Base-by-base conservation (phyloP, 2,888 invertebrate species). In the Cheilosia urbana region DNA sequence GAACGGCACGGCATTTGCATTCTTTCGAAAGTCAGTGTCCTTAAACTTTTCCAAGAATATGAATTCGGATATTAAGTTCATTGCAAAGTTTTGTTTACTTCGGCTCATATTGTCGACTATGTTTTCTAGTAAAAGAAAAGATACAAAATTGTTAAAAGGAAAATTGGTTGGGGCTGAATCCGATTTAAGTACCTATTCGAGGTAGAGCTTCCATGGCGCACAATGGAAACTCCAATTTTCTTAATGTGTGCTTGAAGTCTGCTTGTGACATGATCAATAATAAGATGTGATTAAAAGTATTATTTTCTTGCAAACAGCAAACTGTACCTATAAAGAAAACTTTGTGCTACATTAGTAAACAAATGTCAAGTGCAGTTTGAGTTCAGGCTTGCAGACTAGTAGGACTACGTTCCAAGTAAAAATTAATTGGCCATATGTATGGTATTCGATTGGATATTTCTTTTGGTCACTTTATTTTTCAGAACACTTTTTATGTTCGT, bases 51-150 rank as follows among this genome's bases (percentile, higher is more conserved):
- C 97, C 85, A 95, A 95, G 89, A 97, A 97, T 19, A 97, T 94
- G 90, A 96, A 97, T 91, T 97, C 97, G 0, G 96, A 94, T 92
- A 97, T 97, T 7, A 97, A 92, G 88, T 96, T 97, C 93, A 96
- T 94, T 1, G 96, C 95, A 62, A 96, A 92, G 88, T 96, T 91
- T 73, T 92, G 92, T 84, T 92, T 92, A 21, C 89, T 90, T 2
- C 92, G 89, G 21, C 89, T 90, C 24, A 90, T 85, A 24, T 81
- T 87, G 11, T 87, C 90, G 27, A 92, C 90, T 0, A 92, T 88
- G 40, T 79, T 89, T 87, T 92, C 92, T 92, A 83, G 15, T 6
- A 6, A 66, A 65, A 17, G 21, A 37, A 49, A 45, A 0, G 4
- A 21, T 15, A 27, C 6, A 4, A 24, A 47, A 13, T 15, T 21